These are phyloP conservation scores for Hedya salicella DNA, from an alignment of 2,888 invertebrate species.

Conservation along the genomic window DNA sequence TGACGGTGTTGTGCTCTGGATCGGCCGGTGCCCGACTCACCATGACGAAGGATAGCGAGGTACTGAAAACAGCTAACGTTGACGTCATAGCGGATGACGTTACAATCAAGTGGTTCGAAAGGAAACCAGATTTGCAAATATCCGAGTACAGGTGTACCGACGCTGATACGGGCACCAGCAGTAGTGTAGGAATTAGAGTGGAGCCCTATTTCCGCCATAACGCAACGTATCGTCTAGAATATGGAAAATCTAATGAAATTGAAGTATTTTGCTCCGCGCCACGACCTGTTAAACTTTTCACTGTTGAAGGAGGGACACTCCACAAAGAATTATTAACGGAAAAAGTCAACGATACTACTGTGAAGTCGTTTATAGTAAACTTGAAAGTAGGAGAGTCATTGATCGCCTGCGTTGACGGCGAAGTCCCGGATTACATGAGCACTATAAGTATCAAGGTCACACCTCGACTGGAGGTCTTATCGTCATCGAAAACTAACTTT, in stretches of 20 bases:
- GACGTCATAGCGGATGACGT: background rate
- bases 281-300: background rate
- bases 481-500: background rate
- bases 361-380: background rate
- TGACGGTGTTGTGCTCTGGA: background rate
- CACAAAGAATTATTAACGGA: background rate
- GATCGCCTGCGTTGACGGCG: background rate
- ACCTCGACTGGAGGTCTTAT: background rate
- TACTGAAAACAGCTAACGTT: background rate
- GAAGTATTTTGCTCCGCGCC: background rate
- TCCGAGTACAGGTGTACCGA: background rate
- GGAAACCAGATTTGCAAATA: background rate
- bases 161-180: background rate
- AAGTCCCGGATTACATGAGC: background rate
- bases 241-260: background rate
- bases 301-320: background rate
- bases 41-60: background rate
- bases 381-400: background rate
- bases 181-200: background rate
- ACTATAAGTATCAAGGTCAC: background rate
- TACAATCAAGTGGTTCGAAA: background rate
- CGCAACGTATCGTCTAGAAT: background rate
- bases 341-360: background rate
- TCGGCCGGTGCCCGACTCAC: background rate
- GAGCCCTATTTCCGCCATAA: background rate